phyloP scores from a whole-genome alignment of 2,797 vertebrate genomes.

The Benthosema pterotum region DNA sequence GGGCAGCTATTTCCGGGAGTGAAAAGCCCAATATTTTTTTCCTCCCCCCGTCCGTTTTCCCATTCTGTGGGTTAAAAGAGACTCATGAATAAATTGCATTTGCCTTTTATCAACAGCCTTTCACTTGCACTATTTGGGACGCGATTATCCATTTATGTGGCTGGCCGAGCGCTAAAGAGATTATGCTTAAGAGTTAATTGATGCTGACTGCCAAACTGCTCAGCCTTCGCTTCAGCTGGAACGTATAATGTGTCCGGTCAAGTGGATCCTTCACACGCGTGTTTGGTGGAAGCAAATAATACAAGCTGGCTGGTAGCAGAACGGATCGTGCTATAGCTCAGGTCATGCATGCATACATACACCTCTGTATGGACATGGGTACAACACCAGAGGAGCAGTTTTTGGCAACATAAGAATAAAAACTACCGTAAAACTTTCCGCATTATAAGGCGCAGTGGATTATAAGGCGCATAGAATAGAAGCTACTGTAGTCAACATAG shows the following conservation, averaged over 20 bases:
- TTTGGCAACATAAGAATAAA: too few species aligned
- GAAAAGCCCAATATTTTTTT: slow-evolving; percentile 22
- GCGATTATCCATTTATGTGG: slow-evolving; percentile 14
- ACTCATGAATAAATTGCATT: too few species aligned
- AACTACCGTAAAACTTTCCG: too few species aligned
- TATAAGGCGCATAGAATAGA: too few species aligned
- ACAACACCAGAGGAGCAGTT: too few species aligned
- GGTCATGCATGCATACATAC: too few species aligned
- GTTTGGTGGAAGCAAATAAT: slow-evolving; percentile 18
- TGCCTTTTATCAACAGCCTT: slow-evolving; percentile 35
- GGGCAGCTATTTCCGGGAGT: slow-evolving; percentile 1
- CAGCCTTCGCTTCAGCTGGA: slow-evolving; percentile 9
- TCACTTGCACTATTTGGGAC: background rate
- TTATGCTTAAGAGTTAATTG: slow-evolving; percentile 50
- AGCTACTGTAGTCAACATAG: too few species aligned
- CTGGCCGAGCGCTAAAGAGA: slow-evolving; percentile 28
- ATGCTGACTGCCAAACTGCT: slow-evolving; percentile 29
- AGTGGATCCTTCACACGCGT: slow-evolving; percentile 16
- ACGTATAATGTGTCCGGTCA: slow-evolving; percentile 39
- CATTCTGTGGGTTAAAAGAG: background rate
- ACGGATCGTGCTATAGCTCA: background rate
- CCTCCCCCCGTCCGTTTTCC: background rate
- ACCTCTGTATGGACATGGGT: too few species aligned
- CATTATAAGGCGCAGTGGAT: too few species aligned
- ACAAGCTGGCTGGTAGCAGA: slow-evolving; percentile 7